These are phyloP conservation scores for Yponomeuta evonymella DNA, from an alignment of 2,888 invertebrate species.

Conservation along the genomic window DNA sequence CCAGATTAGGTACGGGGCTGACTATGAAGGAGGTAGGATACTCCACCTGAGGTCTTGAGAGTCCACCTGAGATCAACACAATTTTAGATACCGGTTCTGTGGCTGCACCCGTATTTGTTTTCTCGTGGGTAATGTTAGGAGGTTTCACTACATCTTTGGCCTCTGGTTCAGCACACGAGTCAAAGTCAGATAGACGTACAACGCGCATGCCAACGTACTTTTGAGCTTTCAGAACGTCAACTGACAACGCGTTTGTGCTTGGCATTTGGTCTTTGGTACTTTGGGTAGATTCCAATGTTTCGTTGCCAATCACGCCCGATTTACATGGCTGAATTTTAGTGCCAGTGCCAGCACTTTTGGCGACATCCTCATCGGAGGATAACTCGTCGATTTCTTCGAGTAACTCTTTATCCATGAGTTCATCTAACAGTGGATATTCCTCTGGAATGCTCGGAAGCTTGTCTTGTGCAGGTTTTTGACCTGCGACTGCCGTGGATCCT, in stretches of 20 bases:
- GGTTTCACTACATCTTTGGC: not conserved
- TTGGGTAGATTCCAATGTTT: not conserved
- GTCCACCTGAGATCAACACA: not conserved
- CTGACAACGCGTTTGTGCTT: not conserved
- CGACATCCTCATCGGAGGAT: constrained; percentile 51
- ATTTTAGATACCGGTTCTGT: not conserved
- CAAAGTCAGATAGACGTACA: not conserved
- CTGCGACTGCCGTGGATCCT: not conserved
- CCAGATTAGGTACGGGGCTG: constrained; percentile 36
- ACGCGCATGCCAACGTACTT: constrained; percentile 6
- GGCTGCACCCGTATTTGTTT: not conserved
- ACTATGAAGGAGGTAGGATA: constrained; percentile 26
- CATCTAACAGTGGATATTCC: constrained; percentile 60
- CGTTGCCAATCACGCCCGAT: not conserved
- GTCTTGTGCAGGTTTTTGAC: not conserved
- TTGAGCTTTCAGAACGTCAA: not conserved
- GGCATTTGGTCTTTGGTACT: not conserved
- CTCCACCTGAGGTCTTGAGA: too few relatives aligned
- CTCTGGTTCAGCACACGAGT: not conserved
- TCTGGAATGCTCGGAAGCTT: constrained; percentile 29
- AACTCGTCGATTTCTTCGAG: constrained; percentile 64
- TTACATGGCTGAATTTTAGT: not conserved
- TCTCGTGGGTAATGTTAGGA: not conserved
- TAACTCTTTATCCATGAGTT: constrained; percentile 63
- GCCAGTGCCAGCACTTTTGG: not conserved